Percentiles rank a stretch among this genome's conserved stretches.
Conservation (phyloP, 2,113 vertebrate species). For the Octodon degus region DNA sequence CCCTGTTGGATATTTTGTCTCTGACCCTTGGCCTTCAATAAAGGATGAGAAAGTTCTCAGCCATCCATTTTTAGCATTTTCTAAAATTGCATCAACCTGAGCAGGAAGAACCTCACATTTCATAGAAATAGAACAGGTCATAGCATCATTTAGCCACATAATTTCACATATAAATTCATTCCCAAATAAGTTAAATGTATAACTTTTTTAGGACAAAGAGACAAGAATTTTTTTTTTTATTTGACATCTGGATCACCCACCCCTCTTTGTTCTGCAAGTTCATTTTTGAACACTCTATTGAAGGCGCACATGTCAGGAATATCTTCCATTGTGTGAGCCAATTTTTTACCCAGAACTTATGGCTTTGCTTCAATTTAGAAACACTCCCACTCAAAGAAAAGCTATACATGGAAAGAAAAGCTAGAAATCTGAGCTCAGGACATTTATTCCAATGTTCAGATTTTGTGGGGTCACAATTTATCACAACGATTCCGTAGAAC, state of each 20-base stretch:
- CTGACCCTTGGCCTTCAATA: neutral
- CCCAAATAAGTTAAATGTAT: too few species aligned
- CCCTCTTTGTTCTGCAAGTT: neutral
- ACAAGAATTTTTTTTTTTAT: neutral
- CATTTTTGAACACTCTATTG: neutral
- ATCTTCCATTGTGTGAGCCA: neutral
- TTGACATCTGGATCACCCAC: too few species aligned
- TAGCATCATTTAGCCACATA: neutral
- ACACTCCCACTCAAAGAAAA: neutral
- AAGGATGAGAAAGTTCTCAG: neutral
- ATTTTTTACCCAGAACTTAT: neutral
- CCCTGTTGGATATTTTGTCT: neutral
- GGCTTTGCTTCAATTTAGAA: neutral
- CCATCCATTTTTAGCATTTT: neutral
- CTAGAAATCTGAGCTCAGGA: neutral
- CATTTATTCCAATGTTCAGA: neutral
- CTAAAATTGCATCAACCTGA: neutral
- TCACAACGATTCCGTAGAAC: neutral
- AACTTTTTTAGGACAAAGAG: neutral
- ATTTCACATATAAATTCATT: neutral
- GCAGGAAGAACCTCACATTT: neutral
- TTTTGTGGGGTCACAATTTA: neutral
- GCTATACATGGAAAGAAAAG: neutral
- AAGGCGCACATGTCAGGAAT: neutral
- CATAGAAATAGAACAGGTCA: neutral